Base-by-base conservation (phyloP, 2,797 vertebrate genomes). In the Champsocephalus esox region DNA sequence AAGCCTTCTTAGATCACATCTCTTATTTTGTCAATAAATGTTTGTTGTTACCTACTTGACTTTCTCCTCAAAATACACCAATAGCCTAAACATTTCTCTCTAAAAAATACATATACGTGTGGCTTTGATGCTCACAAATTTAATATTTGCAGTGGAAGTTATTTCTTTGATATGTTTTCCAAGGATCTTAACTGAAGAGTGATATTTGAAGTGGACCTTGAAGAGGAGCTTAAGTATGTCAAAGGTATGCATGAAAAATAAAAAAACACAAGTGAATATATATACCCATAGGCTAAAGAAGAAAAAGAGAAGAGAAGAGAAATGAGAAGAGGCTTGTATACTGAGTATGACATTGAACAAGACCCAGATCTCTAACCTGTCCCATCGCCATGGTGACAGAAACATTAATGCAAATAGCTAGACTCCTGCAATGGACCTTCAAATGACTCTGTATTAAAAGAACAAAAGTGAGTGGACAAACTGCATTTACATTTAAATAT, bases 281-380 rank as follows among this genome's bases (percentile, higher is more conserved):
- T 44, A 59, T 2, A 13, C 9, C 60, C 28, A 4, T 2, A 70
- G 54, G 45, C 14, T 11, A 19, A 67, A 19, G 3, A 21, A 54
- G 38, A 49, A 41, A 52, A 16, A 52, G 21, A 57, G 9, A 17
- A 51, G 63, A 50, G 19, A 54, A 11, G 21, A 14, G 51, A 59
- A 10, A 7, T 50, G 63, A 66, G 60, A 56, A 56, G 44, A 57
- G 52, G 62, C 67, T 61, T 63, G 24, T 55, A 61, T 28, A 28
- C 28, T 28, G 28, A 69, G 68, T 57, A 69, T 67, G 79, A 75
- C 62, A 67, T 57, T 68, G 74, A 75, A 81, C 67, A 75, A 65
- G 67, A 43, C 51, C 67, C 61, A 43, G 19, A 41, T 70, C 34
- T 66, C 43, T n/a, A 63, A 62, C 54, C 65, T 19, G 51, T 41